Evolutionary conservation across 2,797 vertebrate genomes (phyloP).

Genomic region (Epinephelus awoara): DNA sequence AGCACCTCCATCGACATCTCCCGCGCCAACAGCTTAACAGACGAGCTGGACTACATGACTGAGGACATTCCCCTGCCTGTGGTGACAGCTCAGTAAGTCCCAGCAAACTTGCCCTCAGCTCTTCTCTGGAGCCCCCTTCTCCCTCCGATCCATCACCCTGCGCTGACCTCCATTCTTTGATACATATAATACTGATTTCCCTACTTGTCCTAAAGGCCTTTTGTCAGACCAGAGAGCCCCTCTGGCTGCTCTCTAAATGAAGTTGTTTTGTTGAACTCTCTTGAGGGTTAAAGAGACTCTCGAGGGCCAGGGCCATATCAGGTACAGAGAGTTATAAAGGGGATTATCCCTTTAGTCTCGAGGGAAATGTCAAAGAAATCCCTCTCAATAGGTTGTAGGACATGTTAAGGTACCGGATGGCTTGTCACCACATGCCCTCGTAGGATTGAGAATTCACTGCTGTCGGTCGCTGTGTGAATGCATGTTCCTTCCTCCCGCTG

Average conservation of each 20-base stretch:
- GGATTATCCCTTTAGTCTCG: slow-evolving; percentile 78
- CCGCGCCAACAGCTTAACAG: slow-evolving; percentile 87
- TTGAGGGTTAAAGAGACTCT: slow-evolving; percentile 76
- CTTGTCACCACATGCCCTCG: slow-evolving; percentile 65
- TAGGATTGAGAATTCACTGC: slow-evolving; percentile 32
- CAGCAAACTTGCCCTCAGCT: slow-evolving; percentile 9
- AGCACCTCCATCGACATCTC: slow-evolving; percentile 83
- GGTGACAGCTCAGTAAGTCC: slow-evolving; percentile 88
- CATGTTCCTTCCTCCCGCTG: slow-evolving; percentile 13
- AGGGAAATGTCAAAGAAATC: slow-evolving; percentile 73
- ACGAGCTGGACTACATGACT: slow-evolving; percentile 86
- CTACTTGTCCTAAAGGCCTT: slow-evolving; percentile 57
- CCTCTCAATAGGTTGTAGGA: slow-evolving; percentile 64
- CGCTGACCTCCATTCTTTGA: slow-evolving; percentile 62
- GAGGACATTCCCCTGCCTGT: slow-evolving; percentile 86
- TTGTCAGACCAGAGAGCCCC: slow-evolving; percentile 70
- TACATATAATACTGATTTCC: slow-evolving; percentile 67
- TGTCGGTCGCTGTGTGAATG: slow-evolving; percentile 45
- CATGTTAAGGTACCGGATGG: slow-evolving; percentile 65
- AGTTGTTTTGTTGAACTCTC: slow-evolving; percentile 76
- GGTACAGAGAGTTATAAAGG: slow-evolving; percentile 71
- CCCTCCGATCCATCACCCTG: slow-evolving; percentile 59
- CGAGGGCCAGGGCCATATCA: slow-evolving; percentile 69
- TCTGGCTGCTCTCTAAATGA: slow-evolving; percentile 70
- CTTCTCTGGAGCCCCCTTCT: slow-evolving; percentile 23